A percentile compares a stretch with the other conserved stretches of the same genome.
Conservation (phyloP, 2,888 invertebrate species). For the Argynnis bischoffii region DNA sequence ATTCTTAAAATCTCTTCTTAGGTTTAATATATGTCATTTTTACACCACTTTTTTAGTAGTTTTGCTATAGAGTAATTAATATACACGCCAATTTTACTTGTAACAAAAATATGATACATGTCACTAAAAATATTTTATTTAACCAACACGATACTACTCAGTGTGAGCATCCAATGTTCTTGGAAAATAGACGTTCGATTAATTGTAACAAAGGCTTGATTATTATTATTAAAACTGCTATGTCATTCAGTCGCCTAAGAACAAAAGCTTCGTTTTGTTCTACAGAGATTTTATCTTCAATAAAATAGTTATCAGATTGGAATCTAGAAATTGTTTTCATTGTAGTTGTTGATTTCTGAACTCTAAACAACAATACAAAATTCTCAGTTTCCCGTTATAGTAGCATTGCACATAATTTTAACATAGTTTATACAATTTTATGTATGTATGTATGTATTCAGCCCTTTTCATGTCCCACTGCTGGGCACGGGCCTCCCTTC, state of each 20-base stretch:
- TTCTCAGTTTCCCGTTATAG: too few species aligned
- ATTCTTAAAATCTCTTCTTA: too few species aligned
- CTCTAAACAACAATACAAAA: not conserved
- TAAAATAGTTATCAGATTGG: conserved; percentile 6
- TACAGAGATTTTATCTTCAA: conserved; percentile 1
- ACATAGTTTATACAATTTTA: too few species aligned
- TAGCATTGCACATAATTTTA: too few species aligned
- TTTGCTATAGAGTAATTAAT: too few species aligned
- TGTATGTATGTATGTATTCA: too few species aligned
- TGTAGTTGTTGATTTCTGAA: conserved; percentile 14
- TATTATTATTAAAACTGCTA: conserved; percentile 29
- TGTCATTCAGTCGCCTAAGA: conserved; percentile 15
- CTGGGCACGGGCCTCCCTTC: too few species aligned
- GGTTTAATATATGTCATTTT: too few species aligned
- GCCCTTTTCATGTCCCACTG: too few species aligned
- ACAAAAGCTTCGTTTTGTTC: conserved; percentile 26
- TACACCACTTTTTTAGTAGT: too few species aligned
- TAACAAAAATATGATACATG: too few species aligned
- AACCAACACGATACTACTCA: conserved; percentile 7
- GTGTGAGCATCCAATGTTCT: conserved; percentile 19
- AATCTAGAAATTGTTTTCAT: not conserved
- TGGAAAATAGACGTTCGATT: conserved; percentile 28
- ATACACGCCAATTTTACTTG: too few species aligned
- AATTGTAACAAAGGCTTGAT: conserved; percentile 31
- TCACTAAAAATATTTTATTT: not conserved